phyloP scores from a whole-genome alignment of 2,113 vertebrate species.

The Barbus barbus region DNA sequence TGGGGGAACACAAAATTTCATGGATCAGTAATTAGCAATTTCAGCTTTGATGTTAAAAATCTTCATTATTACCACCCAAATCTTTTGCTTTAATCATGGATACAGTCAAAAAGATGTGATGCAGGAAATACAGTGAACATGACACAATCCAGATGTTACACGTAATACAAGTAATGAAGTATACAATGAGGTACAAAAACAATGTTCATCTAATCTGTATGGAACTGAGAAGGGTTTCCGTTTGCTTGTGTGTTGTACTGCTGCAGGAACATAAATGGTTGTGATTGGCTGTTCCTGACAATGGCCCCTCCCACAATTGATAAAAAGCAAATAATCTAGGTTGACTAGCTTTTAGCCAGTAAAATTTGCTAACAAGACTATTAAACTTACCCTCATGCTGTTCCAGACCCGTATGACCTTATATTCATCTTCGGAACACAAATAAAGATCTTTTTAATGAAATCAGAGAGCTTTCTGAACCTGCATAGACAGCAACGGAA shows the following conservation, averaged over 20 bases:
- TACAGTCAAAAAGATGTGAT: not conserved
- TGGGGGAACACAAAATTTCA: not conserved
- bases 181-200: not conserved
- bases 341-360: not conserved
- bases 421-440: too few relatives aligned
- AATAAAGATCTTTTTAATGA: too few relatives aligned
- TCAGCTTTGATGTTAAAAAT: slow-evolving; percentile 16
- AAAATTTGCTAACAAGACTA: not conserved
- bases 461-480: too few relatives aligned
- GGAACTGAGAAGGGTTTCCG: not conserved
- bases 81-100: not conserved
- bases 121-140: not conserved
- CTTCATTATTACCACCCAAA: not conserved
- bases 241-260: not conserved
- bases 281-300: too few relatives aligned
- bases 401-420: too few relatives aligned
- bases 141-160: not conserved
- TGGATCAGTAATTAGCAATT: not conserved
- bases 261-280: too few relatives aligned
- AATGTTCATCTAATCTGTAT: not conserved
- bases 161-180: not conserved
- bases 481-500: too few relatives aligned
- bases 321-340: not conserved
- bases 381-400: too few relatives aligned
- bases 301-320: too few relatives aligned